Percentiles rank a stretch among this genome's conserved stretches.
Conservation (phyloP, 2,888 invertebrate species). For the Phortica okadai region DNA sequence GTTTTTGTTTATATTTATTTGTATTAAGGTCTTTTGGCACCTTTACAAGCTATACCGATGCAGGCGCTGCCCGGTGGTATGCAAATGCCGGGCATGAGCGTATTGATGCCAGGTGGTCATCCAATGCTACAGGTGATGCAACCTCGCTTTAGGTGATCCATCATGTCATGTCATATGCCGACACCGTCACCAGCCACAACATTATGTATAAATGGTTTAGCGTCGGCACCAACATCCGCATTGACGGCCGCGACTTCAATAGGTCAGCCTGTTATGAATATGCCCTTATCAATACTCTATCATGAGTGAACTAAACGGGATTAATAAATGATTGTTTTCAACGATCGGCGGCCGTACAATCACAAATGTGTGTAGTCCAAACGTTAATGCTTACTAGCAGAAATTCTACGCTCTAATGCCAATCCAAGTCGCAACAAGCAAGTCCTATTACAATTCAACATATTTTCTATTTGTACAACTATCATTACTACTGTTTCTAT, state of each 20-base stretch:
- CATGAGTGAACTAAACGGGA: constrained; percentile 61
- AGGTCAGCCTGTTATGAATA: constrained; percentile 71
- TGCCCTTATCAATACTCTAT: constrained; percentile 74
- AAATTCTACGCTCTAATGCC: neutral
- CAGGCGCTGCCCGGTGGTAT: constrained; percentile 70
- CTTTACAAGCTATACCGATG: constrained; percentile 73
- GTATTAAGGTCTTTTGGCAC: constrained; percentile 70
- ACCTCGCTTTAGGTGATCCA: constrained; percentile 92
- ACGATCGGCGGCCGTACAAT: constrained; percentile 44
- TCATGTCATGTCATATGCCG: constrained; percentile 77
- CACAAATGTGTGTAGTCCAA: constrained; percentile 41
- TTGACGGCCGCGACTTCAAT: constrained; percentile 76
- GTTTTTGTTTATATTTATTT: constrained; percentile 6
- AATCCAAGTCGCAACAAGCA: constrained; percentile 28
- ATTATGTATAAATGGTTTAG: constrained; percentile 41
- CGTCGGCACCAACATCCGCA: constrained; percentile 70
- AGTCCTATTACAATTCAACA: constrained; percentile 29
- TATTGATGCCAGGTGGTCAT: constrained; percentile 77
- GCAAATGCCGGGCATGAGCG: constrained; percentile 76
- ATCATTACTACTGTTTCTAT: constrained; percentile 10
- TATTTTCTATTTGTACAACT: constrained; percentile 17
- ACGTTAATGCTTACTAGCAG: neutral
- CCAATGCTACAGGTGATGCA: constrained; percentile 83
- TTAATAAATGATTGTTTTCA: constrained; percentile 35
- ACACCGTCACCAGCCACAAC: constrained; percentile 55